Base-by-base conservation (phyloP, 2,797 vertebrate species). In the Etheostoma nigrum region DNA sequence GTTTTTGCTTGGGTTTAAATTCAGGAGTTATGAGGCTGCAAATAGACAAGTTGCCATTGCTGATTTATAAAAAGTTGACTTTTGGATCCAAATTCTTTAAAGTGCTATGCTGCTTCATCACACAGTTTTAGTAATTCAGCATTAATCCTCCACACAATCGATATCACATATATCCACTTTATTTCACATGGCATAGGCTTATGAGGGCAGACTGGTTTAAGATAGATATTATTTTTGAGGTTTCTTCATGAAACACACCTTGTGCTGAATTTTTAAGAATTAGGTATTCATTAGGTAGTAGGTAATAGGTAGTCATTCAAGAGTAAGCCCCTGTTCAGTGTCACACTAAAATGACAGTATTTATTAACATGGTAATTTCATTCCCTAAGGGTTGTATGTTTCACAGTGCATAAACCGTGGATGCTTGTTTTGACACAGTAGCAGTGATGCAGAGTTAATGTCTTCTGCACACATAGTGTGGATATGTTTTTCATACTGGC, bases 401-500 rank as follows among this genome's bases (percentile, higher is more conserved):
- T 75, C 52, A 52, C 11, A 40, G 48, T 33, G 47, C 66, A 49
- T 51, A 59, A 54, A 76, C 18, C 15, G 5, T 30, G n/a, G 65
- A 33, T 67, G 57, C 54, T 68, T 78, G 49, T 64, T 77, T 76
- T 68, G 63, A 78, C 60, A 71, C 59, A 61, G 21, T 8, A 69
- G 60, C 57, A 36, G 64, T 63, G 55, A 55, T 44, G 76, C 16
- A 48, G 36, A 40, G 36, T 40, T 40, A 40, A 40, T 78, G 47
- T 53, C 61, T 25, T 4, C 58, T 57, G 21, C 52, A 55, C 66
- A 68, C 44, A 53, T 52, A 47, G 9, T 42, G 27, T 76, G 40
- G 45, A 33, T 78, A 2, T 13, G 19, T 65, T 58, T 51, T 53
- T 19, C 18, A 52, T 48, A 36, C 42, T 64, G 36, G 25, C 23